Evolutionary conservation across 2,888 invertebrate species (phyloP).

Genomic region (Tricholauxania praeusta): DNA sequence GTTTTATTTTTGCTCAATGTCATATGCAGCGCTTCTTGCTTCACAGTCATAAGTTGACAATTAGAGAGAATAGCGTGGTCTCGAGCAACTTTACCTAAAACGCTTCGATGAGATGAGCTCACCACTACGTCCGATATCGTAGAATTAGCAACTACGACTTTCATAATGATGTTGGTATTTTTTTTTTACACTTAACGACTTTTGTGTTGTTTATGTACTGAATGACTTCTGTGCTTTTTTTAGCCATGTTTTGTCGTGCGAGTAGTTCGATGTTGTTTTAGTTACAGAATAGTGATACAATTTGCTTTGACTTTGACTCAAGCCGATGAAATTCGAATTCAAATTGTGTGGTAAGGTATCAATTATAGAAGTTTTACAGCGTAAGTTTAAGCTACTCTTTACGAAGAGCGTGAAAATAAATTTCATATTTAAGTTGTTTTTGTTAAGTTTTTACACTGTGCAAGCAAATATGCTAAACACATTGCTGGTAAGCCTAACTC

Average conservation of each 20-base stretch:
- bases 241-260: neutral
- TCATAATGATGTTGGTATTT: neutral
- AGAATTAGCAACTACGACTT: neutral
- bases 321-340: no score
- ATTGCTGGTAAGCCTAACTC: no score
- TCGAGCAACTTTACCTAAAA: neutral
- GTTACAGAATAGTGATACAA: neutral
- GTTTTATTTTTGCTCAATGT: conserved; percentile 3
- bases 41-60: conserved; percentile 4
- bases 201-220: conserved; percentile 3
- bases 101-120: conserved; percentile 9
- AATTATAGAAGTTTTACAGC: no score
- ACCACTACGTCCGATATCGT: neutral
- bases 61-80: conserved; percentile 1
- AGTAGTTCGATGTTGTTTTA: neutral
- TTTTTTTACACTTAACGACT: neutral
- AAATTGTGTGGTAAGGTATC: no score
- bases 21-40: neutral
- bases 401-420: no score
- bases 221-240: neutral
- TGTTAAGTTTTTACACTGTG: no score
- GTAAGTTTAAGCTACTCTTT: no score
- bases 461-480: no score
- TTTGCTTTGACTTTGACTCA: no score
- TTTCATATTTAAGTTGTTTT: no score